Base-by-base conservation (phyloP, 1,140 invertebrate genomes). In the Orchestia grillus region DNA sequence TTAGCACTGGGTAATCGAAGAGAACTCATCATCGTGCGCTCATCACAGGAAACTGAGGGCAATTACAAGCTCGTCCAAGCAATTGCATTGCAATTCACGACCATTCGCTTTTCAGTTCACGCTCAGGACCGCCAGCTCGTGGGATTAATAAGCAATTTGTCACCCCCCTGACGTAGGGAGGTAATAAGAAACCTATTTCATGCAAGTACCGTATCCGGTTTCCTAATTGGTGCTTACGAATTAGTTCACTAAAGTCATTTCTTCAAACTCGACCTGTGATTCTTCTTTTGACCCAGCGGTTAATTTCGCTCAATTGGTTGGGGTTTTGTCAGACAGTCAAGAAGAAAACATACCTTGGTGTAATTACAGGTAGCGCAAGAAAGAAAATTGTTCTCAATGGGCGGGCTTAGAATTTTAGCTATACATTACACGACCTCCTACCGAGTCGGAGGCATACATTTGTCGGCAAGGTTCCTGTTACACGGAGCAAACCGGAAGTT, bases 1-100 rank as follows among this genome's bases (percentile, higher is more conserved):
- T 90, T 90, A 90, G n/a, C 88, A 90, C 88, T 28, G 28, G 88
- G 41, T 90, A 90, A 43, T 90, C 88, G n/a, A 90, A 90, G 28
- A 42, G 41, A 90, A 90, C 88, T 90, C 43, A 16, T 90, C 88
- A 42, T 42, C 36, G 88, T 42, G 43, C 23, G 41, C 28, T 90
- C 28, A 90, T 90, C 42, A 42, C 88, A 90, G 88, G 88, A 90
- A 90, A 90, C 88, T 44, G 36, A 41, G 23, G 11, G 88, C 88
- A 42, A 90, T 90, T 90, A 90, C 88, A 42, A 4, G 88, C 88
- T 90, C 41, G n/a, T 90, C 36, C 88, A 42, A 16, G 41, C 15
- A 44, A 90, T 90, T 90, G n/a, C 41, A 8, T 90, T 15, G 6
- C 88, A 28, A 90, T 90, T 90, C 43, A 90, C 88, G 41, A 90